Conservation (phyloP, 2,113 vertebrate species). For the Odobenus rosmarus region DNA sequence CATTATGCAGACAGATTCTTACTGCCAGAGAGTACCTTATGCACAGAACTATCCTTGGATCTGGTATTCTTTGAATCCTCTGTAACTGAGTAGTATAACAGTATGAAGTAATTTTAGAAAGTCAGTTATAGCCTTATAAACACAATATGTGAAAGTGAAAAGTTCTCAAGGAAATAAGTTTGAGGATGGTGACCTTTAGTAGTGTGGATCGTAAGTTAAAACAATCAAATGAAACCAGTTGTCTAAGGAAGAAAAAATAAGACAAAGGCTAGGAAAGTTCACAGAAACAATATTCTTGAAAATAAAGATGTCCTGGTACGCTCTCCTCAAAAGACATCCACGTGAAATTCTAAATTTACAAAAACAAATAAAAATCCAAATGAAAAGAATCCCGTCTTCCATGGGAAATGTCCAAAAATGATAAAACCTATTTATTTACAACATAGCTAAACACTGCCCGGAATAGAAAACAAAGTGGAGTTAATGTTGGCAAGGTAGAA, state of each 20-base stretch:
- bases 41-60: neutral
- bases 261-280: neutral
- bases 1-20: neutral
- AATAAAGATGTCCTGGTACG: neutral
- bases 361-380: slow-evolving; percentile 41
- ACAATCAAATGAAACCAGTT: slow-evolving; percentile 13
- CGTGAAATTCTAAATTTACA: neutral
- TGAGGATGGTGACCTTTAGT: slow-evolving; percentile 19
- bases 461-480: neutral
- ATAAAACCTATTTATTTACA: neutral
- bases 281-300: slow-evolving; percentile 28
- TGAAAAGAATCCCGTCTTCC: neutral
- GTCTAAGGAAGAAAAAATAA: slow-evolving; percentile 1
- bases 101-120: neutral
- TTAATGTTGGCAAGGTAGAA: neutral
- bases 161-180: slow-evolving; percentile 31
- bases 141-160: neutral
- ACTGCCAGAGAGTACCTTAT: neutral
- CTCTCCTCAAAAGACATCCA: neutral
- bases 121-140: neutral
- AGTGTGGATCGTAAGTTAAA: slow-evolving; percentile 17
- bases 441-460: neutral
- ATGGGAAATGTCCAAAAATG: slow-evolving; percentile 22
- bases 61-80: neutral
- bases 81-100: neutral